These are phyloP conservation scores for Rhineura floridana DNA, from an alignment of 2,113 vertebrate genomes.

Conservation along the genomic window DNA sequence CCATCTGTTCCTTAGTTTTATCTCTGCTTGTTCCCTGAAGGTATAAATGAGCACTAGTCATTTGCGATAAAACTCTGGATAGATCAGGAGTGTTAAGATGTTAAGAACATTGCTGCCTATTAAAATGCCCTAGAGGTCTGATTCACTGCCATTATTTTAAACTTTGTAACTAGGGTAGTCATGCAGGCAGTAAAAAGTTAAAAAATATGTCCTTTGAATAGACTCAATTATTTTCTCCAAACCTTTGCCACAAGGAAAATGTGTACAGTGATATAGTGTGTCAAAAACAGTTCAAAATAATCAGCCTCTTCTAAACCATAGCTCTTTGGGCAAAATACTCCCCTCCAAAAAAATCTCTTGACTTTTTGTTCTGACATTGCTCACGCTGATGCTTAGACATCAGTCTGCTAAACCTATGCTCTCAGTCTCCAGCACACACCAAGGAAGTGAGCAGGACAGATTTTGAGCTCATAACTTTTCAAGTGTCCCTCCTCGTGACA, in stretches of 20 bases:
- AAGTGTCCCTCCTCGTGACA: not conserved
- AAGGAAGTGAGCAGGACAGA: not conserved
- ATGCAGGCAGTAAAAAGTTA: conserved; percentile 35
- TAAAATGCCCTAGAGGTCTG: conserved; percentile 42
- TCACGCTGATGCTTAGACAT: not conserved
- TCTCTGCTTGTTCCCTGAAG: conserved; percentile 5
- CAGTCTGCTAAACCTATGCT: not conserved
- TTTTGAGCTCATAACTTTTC: not conserved
- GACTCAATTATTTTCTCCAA: conserved; percentile 52
- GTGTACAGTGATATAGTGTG: not conserved
- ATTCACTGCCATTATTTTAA: conserved; percentile 39
- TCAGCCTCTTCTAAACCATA: conserved; percentile 25
- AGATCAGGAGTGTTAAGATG: not conserved
- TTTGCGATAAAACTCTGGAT: conserved; percentile 15
- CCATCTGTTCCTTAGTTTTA: not conserved
- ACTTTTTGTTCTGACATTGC: conserved; percentile 27
- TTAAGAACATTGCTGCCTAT: not conserved
- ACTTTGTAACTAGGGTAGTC: conserved; percentile 18
- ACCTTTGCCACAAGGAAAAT: conserved; percentile 28
- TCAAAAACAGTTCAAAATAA: conserved; percentile 43
- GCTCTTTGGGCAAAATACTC: conserved; percentile 34
- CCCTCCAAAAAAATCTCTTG: not conserved
- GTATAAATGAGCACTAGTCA: conserved; percentile 12
- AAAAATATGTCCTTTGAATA: conserved; percentile 17
- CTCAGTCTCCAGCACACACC: not conserved